Percentiles rank a stretch among this genome's conserved stretches.
Conservation (phyloP, 2,113 vertebrate species). For the Tor tambroides region DNA sequence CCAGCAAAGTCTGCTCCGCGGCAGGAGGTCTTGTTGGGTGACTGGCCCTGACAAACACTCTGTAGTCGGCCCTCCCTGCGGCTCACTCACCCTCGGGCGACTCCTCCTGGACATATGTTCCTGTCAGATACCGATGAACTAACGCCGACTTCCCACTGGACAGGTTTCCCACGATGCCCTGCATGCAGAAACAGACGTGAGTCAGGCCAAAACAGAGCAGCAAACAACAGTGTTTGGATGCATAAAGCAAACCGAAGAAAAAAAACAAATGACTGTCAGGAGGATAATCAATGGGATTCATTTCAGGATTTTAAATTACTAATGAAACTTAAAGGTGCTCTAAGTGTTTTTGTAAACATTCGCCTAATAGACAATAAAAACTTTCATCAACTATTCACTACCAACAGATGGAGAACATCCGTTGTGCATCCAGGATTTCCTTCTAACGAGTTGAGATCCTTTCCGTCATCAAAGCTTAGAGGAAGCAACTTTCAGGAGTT, state of each 20-base stretch:
- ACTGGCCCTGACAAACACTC: constrained; percentile 9
- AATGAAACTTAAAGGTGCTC: background rate
- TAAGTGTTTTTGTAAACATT: no score
- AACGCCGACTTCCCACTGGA: constrained; percentile 97
- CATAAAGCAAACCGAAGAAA: background rate
- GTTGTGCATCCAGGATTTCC: constrained; percentile 13
- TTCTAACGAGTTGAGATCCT: background rate
- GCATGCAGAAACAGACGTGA: constrained; percentile 50
- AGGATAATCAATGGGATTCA: background rate
- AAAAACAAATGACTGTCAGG: constrained; percentile 5
- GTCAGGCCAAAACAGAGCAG: background rate
- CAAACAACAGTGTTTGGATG: background rate
- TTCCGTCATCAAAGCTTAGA: background rate
- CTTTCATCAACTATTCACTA: constrained; percentile 4
- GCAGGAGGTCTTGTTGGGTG: constrained; percentile 32
- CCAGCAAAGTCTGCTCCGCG: background rate
- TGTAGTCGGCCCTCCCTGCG: background rate
- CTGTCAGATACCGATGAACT: constrained; percentile 97
- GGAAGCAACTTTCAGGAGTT: constrained; percentile 28
- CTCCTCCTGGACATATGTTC: constrained; percentile 98
- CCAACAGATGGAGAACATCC: constrained; percentile 30
- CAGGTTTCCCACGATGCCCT: constrained; percentile 99
- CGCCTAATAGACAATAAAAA: no score
- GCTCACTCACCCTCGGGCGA: constrained; percentile 92
- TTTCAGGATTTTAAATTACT: background rate